These are phyloP conservation scores for Parochlus steinenii DNA, from an alignment of 2,888 invertebrate species.

Conservation along the genomic window DNA sequence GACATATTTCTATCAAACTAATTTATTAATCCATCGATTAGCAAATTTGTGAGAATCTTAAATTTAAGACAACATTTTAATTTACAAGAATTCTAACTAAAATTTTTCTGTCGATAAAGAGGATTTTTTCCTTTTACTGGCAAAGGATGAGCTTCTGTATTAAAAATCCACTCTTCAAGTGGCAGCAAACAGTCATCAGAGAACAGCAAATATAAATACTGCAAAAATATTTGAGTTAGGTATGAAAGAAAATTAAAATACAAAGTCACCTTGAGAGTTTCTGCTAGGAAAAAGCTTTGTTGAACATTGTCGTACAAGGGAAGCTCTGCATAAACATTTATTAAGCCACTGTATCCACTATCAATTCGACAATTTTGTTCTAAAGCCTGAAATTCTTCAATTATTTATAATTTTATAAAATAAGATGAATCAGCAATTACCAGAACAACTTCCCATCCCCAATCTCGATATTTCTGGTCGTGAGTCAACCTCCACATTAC, in stretches of 20 bases:
- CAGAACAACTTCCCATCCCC: constrained; percentile 98
- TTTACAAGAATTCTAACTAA: too few relatives aligned
- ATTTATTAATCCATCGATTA: too few relatives aligned
- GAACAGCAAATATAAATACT: too few relatives aligned
- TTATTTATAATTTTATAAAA: neutral
- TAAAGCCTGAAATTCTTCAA: constrained; percentile 46
- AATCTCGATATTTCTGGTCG: constrained; percentile 89
- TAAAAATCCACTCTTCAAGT: too few relatives aligned
- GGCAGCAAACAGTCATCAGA: too few relatives aligned
- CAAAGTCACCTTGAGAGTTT: constrained; percentile 75
- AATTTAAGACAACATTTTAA: too few relatives aligned
- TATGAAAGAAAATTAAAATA: constrained; percentile 12
- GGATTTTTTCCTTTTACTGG: too few relatives aligned
- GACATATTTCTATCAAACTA: too few relatives aligned
- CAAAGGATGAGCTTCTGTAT: too few relatives aligned
- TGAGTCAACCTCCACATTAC: constrained; percentile 93
- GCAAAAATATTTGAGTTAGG: too few relatives aligned
- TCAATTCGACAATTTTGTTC: constrained; percentile 86
- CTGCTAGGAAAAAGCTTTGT: constrained; percentile 97
- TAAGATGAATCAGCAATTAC: constrained; percentile 28
- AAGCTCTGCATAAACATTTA: constrained; percentile 78
- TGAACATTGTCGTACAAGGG: constrained; percentile 93
- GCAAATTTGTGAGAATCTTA: too few relatives aligned
- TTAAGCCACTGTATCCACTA: constrained; percentile 85
- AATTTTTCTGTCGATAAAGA: too few relatives aligned